Percentiles rank a stretch among this genome's conserved stretches.
Conservation (phyloP, 2,113 vertebrate species). For the Ramphastos sulfuratus region DNA sequence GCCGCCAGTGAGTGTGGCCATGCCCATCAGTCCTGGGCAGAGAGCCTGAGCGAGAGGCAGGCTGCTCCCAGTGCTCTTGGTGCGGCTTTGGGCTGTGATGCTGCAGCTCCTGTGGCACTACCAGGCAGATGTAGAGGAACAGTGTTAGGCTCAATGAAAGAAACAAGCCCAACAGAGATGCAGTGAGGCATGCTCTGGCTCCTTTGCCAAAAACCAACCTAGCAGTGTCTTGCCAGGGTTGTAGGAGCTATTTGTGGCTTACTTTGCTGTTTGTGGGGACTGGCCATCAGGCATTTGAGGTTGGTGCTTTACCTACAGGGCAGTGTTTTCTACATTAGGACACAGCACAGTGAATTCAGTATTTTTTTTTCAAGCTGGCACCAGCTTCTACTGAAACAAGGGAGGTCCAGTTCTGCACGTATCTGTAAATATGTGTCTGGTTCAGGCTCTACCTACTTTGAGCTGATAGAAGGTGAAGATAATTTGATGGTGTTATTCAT, state of each 20-base stretch:
- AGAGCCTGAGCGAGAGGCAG: background rate
- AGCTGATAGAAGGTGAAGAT: background rate
- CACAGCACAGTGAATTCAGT: background rate
- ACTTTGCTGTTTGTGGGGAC: background rate
- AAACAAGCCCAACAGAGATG: accelerated
- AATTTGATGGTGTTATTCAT: background rate
- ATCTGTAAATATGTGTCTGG: background rate
- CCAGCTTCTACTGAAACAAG: background rate
- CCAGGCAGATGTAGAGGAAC: accelerated
- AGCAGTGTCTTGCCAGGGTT: background rate
- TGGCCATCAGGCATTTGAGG: background rate
- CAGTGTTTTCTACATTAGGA: background rate
- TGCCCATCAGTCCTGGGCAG: background rate
- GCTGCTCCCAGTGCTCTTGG: accelerated
- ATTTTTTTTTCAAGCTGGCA: background rate
- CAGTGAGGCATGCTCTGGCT: background rate
- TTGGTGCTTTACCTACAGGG: background rate
- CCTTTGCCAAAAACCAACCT: background rate
- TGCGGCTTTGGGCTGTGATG: accelerated
- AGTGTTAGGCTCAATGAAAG: accelerated
- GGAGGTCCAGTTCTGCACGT: background rate
- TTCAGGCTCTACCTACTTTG: background rate
- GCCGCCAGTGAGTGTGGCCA: accelerated
- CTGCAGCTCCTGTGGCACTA: background rate
- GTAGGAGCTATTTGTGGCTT: background rate